Evolutionary conservation across 2,888 invertebrate genomes (phyloP).

Genomic region (Rugalucina vietnamica): DNA sequence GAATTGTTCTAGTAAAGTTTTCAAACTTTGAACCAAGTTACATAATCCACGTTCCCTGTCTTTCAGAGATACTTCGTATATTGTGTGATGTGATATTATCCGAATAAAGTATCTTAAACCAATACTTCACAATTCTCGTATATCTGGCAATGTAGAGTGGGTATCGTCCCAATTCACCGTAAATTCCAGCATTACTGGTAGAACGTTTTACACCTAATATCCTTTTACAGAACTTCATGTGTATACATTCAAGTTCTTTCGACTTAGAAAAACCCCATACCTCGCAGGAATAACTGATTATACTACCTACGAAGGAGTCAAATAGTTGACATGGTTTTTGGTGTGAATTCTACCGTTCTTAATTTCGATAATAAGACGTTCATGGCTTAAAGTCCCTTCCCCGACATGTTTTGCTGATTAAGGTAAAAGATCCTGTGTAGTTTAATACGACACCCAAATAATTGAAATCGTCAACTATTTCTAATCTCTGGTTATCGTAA

Average conservation of each 20-base stretch:
- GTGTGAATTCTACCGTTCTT: not conserved
- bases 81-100: too few relatives aligned
- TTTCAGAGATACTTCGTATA: too few relatives aligned
- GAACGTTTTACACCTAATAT: not conserved
- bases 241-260: not conserved
- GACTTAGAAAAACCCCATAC: not conserved
- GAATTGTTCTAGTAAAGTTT: too few relatives aligned
- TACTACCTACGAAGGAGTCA: not conserved
- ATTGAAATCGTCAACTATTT: not conserved
- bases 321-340: not conserved
- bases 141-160: not conserved
- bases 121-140: not conserved
- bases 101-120: not conserved
- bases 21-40: too few relatives aligned
- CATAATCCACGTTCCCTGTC: too few relatives aligned
- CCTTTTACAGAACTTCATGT: not conserved
- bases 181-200: not conserved
- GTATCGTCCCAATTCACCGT: slow-evolving; percentile 24
- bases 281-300: not conserved
- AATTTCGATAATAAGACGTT: not conserved
- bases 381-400: not conserved
- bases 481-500: not conserved
- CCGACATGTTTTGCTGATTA: not conserved
- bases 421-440: not conserved
- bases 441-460: not conserved